A percentile compares a stretch with the other conserved stretches of the same genome.
Conservation (phyloP, 2,113 vertebrate species). For the Sinocyclocheilus rhinocerous region DNA sequence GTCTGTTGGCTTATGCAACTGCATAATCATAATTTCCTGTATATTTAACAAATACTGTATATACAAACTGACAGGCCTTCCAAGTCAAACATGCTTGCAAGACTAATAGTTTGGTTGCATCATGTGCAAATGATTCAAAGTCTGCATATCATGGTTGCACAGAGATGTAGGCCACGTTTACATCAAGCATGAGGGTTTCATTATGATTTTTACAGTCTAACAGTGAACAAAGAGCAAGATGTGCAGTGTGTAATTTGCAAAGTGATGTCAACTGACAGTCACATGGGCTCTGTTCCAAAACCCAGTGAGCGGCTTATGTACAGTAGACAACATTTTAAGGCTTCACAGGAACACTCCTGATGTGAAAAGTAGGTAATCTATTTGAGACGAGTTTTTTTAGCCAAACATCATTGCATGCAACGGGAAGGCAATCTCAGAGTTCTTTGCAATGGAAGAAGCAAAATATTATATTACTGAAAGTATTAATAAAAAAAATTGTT, state of each 20-base stretch:
- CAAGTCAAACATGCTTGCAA: background rate
- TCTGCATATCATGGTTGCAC: background rate
- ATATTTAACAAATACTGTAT: background rate
- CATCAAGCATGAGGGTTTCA: background rate
- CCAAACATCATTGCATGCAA: too few relatives aligned
- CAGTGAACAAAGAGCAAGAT: background rate
- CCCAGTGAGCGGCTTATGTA: background rate
- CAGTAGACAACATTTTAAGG: background rate
- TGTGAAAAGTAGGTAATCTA: background rate
- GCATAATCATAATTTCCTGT: background rate
- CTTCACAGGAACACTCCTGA: background rate
- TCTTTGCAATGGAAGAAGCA: too few relatives aligned
- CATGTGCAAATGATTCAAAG: background rate
- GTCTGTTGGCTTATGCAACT: background rate
- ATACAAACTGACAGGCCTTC: background rate
- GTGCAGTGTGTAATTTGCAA: background rate
- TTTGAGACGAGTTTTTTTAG: background rate
- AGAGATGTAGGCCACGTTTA: constrained; percentile 12
- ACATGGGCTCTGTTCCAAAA: background rate
- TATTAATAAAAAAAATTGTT: too few relatives aligned
- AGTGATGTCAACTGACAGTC: background rate
- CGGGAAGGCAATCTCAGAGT: too few relatives aligned
- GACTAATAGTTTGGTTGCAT: background rate
- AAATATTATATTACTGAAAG: too few relatives aligned
- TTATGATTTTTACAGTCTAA: background rate